Percentiles rank a stretch among this genome's conserved stretches.
Conservation (phyloP, 2,797 vertebrate species). For the Scomberomorus guttatus region DNA sequence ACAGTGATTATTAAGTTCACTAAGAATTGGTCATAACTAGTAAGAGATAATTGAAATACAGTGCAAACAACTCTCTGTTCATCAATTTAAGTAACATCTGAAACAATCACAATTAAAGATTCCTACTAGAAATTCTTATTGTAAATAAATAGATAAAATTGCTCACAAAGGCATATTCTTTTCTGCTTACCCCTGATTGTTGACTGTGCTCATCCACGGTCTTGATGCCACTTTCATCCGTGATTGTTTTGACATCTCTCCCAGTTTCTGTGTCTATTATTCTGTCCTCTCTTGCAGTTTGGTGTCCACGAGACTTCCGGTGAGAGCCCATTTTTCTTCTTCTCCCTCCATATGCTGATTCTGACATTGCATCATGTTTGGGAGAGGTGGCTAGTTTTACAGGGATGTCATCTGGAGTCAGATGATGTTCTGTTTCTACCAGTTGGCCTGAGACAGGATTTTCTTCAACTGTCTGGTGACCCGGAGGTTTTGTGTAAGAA, state of each 20-base stretch:
- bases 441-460: slow-evolving; percentile 11
- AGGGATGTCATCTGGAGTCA: slow-evolving; percentile 17
- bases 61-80: background rate
- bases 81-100: background rate
- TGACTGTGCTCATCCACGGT: slow-evolving; percentile 10
- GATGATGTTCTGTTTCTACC: slow-evolving; percentile 24
- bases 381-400: slow-evolving; percentile 22
- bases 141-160: background rate
- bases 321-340: slow-evolving; percentile 79
- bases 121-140: background rate
- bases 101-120: slow-evolving; percentile 1
- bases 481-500: slow-evolving; percentile 1
- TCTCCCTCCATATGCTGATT: slow-evolving; percentile 50
- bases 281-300: slow-evolving; percentile 26
- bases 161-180: slow-evolving; percentile 4
- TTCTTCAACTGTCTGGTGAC: slow-evolving; percentile 29
- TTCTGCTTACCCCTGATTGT: slow-evolving; percentile 61
- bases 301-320: slow-evolving; percentile 57
- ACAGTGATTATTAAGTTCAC: background rate
- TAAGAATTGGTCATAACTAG: background rate
- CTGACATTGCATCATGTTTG: slow-evolving; percentile 29
- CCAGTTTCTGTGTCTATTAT: slow-evolving; percentile 1
- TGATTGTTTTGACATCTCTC: background rate
- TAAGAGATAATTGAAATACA: background rate
- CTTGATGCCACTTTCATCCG: slow-evolving; percentile 58